phyloP scores from a whole-genome alignment of 2,113 vertebrate species.

The Phaetusa simplex region DNA sequence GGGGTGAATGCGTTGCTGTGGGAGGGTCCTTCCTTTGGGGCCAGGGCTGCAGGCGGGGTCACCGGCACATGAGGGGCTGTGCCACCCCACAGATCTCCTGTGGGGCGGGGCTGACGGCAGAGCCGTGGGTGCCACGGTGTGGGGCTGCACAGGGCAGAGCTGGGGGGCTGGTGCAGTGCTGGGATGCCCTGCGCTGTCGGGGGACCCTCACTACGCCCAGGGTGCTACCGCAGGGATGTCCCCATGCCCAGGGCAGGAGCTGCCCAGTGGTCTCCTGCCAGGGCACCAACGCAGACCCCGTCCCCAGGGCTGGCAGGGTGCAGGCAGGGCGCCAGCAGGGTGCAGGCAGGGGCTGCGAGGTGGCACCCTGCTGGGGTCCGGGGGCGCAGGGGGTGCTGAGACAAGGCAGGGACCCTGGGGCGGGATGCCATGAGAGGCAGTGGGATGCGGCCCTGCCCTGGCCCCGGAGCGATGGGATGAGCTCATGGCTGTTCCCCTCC shows the following conservation, averaged over 20 bases:
- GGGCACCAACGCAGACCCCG: no score
- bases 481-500: neutral
- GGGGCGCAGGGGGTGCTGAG: neutral
- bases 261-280: neutral
- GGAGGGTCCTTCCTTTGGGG: neutral
- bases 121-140: neutral
- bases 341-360: fast-evolving
- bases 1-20: no score
- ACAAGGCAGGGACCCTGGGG: neutral
- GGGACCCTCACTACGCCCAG: fast-evolving
- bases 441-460: neutral
- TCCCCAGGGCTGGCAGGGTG: neutral
- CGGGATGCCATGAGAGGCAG: fast-evolving
- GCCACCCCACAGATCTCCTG: neutral
- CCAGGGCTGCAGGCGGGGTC: neutral
- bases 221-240: no score
- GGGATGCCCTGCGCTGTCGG: neutral
- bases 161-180: neutral
- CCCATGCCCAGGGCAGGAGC: neutral
- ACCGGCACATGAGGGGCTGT: fast-evolving
- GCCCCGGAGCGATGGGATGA: neutral
- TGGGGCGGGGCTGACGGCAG: no score
- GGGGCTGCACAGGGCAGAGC: neutral
- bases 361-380: fast-evolving
- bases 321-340: neutral